Conservation (phyloP, 1,140 invertebrate genomes). For the Limonius californicus region DNA sequence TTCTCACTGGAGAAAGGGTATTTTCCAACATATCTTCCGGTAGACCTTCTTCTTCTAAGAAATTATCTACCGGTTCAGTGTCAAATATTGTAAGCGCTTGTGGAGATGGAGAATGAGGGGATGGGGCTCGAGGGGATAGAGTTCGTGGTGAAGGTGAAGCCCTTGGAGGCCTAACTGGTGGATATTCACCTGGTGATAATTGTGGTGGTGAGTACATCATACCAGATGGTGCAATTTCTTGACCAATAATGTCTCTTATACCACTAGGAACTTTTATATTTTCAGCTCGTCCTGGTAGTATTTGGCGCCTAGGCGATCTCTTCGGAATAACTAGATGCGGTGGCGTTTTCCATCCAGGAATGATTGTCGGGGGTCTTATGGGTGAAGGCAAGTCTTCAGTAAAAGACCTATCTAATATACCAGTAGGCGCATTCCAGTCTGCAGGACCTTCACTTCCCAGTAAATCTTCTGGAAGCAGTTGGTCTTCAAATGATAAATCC, state of each 20-base stretch:
- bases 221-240: neutral
- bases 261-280: neutral
- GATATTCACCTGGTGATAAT: neutral
- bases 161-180: neutral
- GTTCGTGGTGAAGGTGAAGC: neutral
- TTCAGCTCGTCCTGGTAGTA: neutral
- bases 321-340: neutral
- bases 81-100: neutral
- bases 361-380: neutral
- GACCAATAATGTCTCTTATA: neutral
- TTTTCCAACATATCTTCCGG: neutral
- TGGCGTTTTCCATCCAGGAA: neutral
- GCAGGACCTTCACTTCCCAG: neutral
- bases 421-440: neutral
- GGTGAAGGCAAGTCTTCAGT: neutral
- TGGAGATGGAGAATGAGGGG: neutral
- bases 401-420: neutral
- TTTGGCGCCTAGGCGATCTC: neutral
- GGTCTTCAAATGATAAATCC: neutral
- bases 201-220: neutral
- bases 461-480: neutral
- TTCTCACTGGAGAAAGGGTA: neutral
- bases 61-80: neutral
- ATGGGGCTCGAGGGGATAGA: neutral
- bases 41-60: neutral